phyloP scores from a whole-genome alignment of 2,888 invertebrate species.

The Hedychridium roseum region DNA sequence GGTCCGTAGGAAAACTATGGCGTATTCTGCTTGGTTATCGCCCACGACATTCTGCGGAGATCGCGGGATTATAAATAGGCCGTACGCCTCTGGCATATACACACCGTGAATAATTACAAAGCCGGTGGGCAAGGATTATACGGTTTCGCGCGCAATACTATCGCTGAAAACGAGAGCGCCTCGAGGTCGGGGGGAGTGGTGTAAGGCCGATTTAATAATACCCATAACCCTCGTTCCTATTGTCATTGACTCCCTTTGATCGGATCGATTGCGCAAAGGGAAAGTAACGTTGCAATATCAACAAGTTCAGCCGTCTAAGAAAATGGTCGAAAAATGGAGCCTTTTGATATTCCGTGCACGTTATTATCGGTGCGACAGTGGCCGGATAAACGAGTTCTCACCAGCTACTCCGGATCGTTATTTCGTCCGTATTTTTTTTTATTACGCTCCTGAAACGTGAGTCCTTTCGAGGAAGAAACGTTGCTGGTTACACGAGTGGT shows the following conservation, averaged over 20 bases:
- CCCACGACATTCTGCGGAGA: slow-evolving; percentile 16
- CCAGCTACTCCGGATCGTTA: slow-evolving; percentile 40
- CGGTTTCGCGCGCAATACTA: too few species aligned
- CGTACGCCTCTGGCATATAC: slow-evolving; percentile 14
- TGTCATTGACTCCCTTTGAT: too few species aligned
- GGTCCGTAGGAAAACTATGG: background rate
- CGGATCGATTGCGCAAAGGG: too few species aligned
- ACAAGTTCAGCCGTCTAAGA: too few species aligned
- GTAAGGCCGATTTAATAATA: too few species aligned
- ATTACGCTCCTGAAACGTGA: background rate
- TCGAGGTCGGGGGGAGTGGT: too few species aligned
- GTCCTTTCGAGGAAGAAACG: slow-evolving; percentile 24
- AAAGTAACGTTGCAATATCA: too few species aligned
- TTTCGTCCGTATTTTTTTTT: slow-evolving; percentile 11
- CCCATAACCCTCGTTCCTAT: too few species aligned
- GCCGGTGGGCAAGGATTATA: slow-evolving; percentile 8
- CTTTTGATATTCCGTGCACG: slow-evolving; percentile 40
- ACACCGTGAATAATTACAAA: slow-evolving; percentile 15
- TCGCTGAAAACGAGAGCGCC: too few species aligned
- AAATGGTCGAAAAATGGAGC: too few species aligned
- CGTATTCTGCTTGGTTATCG: slow-evolving; percentile 19
- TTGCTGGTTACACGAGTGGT: slow-evolving; percentile 25
- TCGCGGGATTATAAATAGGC: slow-evolving; percentile 23
- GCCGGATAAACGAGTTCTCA: slow-evolving; percentile 39
- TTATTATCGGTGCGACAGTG: slow-evolving; percentile 34